phyloP scores from a whole-genome alignment of 2,888 invertebrate genomes.

The Syrphus vitripennis region DNA sequence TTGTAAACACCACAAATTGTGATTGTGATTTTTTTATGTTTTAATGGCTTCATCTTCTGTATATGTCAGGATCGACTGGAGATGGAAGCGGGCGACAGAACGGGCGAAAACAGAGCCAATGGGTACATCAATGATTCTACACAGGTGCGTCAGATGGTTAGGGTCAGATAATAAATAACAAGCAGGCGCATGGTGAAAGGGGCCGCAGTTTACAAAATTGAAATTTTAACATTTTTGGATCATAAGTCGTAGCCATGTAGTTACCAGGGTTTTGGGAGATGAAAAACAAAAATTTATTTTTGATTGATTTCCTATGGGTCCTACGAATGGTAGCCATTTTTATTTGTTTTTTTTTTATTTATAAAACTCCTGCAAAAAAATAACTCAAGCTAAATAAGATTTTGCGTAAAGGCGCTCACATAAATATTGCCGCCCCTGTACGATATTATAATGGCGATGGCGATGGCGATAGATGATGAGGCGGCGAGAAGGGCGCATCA shows the following conservation, averaged over 20 bases:
- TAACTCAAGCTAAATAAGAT: background rate
- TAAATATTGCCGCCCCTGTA: background rate
- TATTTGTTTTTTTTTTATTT: too few species aligned
- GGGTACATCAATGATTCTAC: background rate
- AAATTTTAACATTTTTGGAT: too few species aligned
- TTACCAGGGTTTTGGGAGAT: too few species aligned
- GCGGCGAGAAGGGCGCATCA: slow-evolving; percentile 38
- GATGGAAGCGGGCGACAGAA: background rate
- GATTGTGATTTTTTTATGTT: slow-evolving; percentile 68
- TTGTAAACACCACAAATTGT: slow-evolving; percentile 69
- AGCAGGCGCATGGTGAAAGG: background rate
- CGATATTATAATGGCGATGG: too few species aligned
- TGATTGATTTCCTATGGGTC: too few species aligned
- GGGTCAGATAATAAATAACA: background rate
- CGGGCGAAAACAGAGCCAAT: slow-evolving; percentile 27
- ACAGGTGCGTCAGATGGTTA: too few species aligned
- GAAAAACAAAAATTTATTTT: too few species aligned
- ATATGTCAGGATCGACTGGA: slow-evolving; percentile 21
- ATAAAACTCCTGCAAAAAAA: background rate
- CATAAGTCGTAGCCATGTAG: too few species aligned
- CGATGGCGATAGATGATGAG: background rate
- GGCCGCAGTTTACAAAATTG: background rate
- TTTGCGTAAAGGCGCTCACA: background rate
- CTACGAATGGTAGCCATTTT: too few species aligned
- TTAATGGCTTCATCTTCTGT: slow-evolving; percentile 67